Conservation (phyloP, 2,113 vertebrate species). For the Phoxinus phoxinus region DNA sequence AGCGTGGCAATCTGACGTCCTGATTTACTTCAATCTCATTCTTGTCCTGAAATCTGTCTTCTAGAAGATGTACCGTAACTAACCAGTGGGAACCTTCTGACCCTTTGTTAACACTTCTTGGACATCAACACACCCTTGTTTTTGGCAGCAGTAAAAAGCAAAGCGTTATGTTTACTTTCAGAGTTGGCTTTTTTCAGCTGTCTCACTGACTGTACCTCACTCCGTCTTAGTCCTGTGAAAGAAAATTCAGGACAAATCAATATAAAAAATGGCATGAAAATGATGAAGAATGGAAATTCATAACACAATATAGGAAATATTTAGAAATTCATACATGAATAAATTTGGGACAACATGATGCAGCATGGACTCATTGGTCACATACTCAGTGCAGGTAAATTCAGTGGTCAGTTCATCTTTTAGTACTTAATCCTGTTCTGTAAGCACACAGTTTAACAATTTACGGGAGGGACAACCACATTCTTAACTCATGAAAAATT, state of each 20-base stretch:
- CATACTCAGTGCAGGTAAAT: not conserved
- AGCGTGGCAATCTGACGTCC: constrained; percentile 76
- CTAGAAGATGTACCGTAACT: constrained; percentile 88
- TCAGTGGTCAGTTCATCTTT: too few relatives aligned
- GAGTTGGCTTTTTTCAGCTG: constrained; percentile 91
- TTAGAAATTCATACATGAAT: not conserved
- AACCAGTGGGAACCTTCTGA: constrained; percentile 88
- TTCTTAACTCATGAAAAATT: too few relatives aligned
- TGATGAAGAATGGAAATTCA: not conserved
- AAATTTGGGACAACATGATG: not conserved
- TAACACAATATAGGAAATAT: not conserved
- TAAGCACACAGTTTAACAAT: too few relatives aligned
- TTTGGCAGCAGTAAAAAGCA: constrained; percentile 84
- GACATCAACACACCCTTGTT: constrained; percentile 93
- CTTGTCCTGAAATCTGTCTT: constrained; percentile 75
- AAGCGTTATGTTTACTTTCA: constrained; percentile 91
- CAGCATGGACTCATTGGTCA: not conserved
- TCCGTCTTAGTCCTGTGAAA: constrained; percentile 78
- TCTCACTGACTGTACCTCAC: constrained; percentile 86
- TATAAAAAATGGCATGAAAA: not conserved
- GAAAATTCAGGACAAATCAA: not conserved
- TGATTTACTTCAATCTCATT: constrained; percentile 72
- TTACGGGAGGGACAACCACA: too few relatives aligned
- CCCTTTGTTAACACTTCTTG: constrained; percentile 86
- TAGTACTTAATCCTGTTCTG: too few relatives aligned